Evolutionary conservation across 2,888 invertebrate species (phyloP).

Genomic region (Polymixis flavicincta): DNA sequence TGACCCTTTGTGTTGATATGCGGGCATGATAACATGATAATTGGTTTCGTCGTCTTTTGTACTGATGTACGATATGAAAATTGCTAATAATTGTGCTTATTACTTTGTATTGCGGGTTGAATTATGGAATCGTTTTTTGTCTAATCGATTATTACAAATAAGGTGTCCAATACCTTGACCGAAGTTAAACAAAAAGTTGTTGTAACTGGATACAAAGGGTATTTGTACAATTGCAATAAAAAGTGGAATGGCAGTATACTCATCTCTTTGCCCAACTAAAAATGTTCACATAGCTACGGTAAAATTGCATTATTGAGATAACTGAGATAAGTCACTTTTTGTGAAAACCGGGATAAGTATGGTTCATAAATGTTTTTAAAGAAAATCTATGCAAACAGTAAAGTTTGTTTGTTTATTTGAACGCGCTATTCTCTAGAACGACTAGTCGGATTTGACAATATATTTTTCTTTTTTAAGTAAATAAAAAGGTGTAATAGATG

Average conservation of each 20-base stretch:
- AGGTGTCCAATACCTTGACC: slow-evolving; percentile 38
- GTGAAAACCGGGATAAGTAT: not conserved
- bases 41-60: slow-evolving; percentile 78
- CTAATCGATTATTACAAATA: slow-evolving; percentile 52
- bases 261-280: not conserved
- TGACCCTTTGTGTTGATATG: slow-evolving; percentile 84
- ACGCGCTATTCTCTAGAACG: too few species aligned
- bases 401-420: too few species aligned
- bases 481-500: too few species aligned
- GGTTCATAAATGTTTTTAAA: not conserved
- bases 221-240: slow-evolving; percentile 48
- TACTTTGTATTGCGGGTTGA: slow-evolving; percentile 50
- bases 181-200: slow-evolving; percentile 48
- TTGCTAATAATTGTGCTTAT: slow-evolving; percentile 69
- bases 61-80: slow-evolving; percentile 71
- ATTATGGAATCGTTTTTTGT: slow-evolving; percentile 54
- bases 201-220: slow-evolving; percentile 56
- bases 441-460: too few species aligned
- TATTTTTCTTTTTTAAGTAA: too few species aligned
- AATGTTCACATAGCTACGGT: not conserved
- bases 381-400: not conserved
- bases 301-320: too few species aligned
- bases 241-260: slow-evolving; percentile 29
- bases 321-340: not conserved
- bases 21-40: slow-evolving; percentile 84